These are phyloP conservation scores for Acridotheres tristis DNA, from an alignment of 2,797 vertebrate species.

Conservation along the genomic window DNA sequence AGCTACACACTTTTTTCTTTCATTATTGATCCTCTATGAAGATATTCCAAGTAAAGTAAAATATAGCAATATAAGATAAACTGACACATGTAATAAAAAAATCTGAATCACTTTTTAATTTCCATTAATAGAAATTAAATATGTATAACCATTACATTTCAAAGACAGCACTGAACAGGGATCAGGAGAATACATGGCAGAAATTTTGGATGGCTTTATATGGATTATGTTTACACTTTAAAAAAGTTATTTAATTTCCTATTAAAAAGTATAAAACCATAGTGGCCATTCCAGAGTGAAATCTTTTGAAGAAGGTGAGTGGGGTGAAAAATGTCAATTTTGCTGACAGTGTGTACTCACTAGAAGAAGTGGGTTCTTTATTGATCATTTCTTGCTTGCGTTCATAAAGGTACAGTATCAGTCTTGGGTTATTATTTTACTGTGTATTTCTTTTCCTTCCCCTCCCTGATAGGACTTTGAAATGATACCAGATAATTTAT, in stretches of 20 bases:
- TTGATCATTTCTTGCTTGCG: neutral
- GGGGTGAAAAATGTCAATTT: conserved; percentile 13
- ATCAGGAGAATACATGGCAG: neutral
- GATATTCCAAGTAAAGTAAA: neutral
- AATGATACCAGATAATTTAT: neutral
- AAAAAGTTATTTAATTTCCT: neutral
- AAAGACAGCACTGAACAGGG: neutral
- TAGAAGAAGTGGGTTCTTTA: neutral
- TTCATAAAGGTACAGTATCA: neutral
- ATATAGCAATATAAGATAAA: neutral
- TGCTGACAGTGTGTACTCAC: neutral
- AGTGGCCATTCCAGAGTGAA: neutral
- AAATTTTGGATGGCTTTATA: conserved; percentile 1
- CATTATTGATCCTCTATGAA: conserved; percentile 3
- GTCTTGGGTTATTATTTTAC: neutral
- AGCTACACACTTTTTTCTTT: neutral
- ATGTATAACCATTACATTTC: conserved; percentile 16
- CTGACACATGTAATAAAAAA: conserved; percentile 7
- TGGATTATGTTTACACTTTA: neutral
- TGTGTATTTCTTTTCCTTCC: neutral
- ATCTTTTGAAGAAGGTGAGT: neutral
- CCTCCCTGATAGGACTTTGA: neutral
- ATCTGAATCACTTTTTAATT: neutral
- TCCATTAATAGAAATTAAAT: neutral
- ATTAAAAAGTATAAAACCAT: neutral